Base-by-base conservation (phyloP, 2,797 vertebrate species). In the Strix occidentalis region DNA sequence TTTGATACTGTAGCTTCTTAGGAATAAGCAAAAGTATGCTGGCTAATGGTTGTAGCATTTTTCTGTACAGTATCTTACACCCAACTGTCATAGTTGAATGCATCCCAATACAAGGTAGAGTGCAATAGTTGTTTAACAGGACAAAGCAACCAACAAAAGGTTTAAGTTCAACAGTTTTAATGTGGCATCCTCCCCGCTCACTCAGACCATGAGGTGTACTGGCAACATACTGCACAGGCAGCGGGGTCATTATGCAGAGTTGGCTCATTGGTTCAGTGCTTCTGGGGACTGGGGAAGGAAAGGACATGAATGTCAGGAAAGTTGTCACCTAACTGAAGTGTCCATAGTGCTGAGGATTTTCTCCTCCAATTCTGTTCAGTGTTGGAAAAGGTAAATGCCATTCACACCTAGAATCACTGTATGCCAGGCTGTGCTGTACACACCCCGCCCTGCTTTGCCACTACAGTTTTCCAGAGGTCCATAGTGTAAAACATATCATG, bases 1-100 rank as follows among this genome's bases (percentile, higher is more conserved):
- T 94, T 92, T 84, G 71, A 81, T 81, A 65, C 43, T 39, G 43
- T 15, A 68, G 39, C 28, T 78, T 86, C 87, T 88, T 58, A 58
- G 48, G 84, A 90, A 63, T 37, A 39, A 85, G 57, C 3, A 28
- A 57, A 85, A 13, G 20, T 68, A 39, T 79, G 39, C 68, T 80
- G 56, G 54, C 37, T 83, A 61, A 63, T 71, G 24, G 35, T 43
- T 46, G 29, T 48, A 70, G 35, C 56, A 9, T 84, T 95, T 89
- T 56, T 72, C 61, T 84, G 45, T 46, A 8, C 21, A 23, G 7
- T 51, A 7, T 54, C 65, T 82, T 41, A 51, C 20, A 53, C 29
- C 56, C 29, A 57, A 43, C 75, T 85, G 43, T 33, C 35, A 12
- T 9, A 35, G 39, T 2, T 54, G 65, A 87, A 81, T 45, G 58